Base-by-base conservation (phyloP, 2,888 invertebrate genomes). In the Arrhopalites spinosus region DNA sequence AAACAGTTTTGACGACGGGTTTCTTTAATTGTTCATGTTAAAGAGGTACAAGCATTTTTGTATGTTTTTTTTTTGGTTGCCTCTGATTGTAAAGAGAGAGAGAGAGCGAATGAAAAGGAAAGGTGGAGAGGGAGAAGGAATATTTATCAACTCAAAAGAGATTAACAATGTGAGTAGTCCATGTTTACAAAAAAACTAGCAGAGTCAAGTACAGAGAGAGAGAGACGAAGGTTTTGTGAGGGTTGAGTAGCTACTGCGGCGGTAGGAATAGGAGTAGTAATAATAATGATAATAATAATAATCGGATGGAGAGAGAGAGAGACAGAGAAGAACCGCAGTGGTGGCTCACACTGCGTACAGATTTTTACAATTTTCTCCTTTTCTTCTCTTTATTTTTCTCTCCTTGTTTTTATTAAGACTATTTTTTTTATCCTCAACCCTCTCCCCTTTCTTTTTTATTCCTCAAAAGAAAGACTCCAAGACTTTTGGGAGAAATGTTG, bases 291-390 rank as follows among this genome's bases (percentile, higher is more conserved):
- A 67, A 36, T 66, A 43, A 25, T 68, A 68, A 69, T 50, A 15
- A 74, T 50, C 27, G 50, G 45, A 47, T 27, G 7, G 50, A 43
- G 69, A 69, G 17, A 47, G 36, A 68, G 69, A 61, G 50, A 69
- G 17, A 45, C 23, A 68, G 59, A 61, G 13, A 36, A 63, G 69
- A 69, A 63, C 59, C 59, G 69, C 68, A 63, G 63, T 67, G 74
- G 59, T 25, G 20, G 59, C 59, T 59, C 59, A 59, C 59, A 67
- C 67, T 74, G 68, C 36, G 66, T 66, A 66, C 45, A 45, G 66
- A 36, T 66, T 66, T 66, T 20, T 23, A 66, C 59, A 27, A 29
- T 63, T 63, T 13, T 20, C 59, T 23, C 59, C 59, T 29, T 29
- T 7, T 61, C 23, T 25, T 5, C 61, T 23, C 27, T 25, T 20